Evolutionary conservation across 2,113 vertebrate genomes (phyloP).

Genomic region (Brachypteracias leptosomus): DNA sequence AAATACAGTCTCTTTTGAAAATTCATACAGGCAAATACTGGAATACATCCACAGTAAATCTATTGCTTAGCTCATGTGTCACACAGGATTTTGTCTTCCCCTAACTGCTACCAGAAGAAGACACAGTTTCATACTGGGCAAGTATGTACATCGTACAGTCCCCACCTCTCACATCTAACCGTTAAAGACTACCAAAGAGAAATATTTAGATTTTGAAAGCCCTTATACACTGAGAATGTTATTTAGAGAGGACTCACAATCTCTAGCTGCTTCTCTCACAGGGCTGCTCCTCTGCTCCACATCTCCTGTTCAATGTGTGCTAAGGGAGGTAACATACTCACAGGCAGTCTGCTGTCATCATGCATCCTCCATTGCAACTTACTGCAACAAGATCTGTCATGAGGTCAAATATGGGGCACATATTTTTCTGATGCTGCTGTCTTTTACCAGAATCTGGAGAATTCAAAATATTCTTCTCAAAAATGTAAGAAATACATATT

Average conservation of each 20-base stretch:
- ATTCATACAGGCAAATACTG: background rate
- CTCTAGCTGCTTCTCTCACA: background rate
- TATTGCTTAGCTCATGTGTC: background rate
- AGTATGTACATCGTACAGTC: background rate
- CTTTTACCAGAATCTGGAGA: background rate
- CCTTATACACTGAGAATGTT: background rate
- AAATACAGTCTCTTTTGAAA: background rate
- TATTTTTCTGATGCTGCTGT: background rate
- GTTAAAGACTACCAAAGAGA: background rate
- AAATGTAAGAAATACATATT: background rate
- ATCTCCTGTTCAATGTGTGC: background rate
- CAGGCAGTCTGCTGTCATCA: background rate
- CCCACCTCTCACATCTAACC: background rate
- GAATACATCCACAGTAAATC: background rate
- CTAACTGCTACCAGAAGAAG: background rate
- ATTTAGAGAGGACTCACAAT: background rate
- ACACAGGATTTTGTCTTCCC: background rate
- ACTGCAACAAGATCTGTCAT: background rate
- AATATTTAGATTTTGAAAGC: background rate
- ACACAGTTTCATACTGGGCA: background rate
- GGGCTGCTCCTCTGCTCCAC: background rate
- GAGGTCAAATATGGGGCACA: fast-evolving
- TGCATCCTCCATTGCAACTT: background rate
- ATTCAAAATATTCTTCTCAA: background rate
- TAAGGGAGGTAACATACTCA: background rate